phyloP scores from a whole-genome alignment of 2,797 vertebrate genomes.

The Chelon auratus region DNA sequence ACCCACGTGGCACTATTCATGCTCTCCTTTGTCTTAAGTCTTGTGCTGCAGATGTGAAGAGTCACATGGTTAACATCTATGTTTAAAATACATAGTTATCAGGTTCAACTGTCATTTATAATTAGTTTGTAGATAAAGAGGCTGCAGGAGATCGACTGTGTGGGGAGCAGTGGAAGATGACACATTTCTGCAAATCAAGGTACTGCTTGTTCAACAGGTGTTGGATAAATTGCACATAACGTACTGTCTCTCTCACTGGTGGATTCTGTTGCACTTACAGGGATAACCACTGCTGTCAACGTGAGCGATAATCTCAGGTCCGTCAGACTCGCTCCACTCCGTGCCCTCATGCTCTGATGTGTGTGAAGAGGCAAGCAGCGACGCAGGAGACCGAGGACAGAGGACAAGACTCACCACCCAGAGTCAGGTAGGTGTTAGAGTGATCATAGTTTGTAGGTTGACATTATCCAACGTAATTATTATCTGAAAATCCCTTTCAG shows the following conservation, averaged over 20 bases:
- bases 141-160: not conserved
- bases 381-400: not conserved
- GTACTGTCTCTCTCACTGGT: not conserved
- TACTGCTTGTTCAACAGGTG: constrained; percentile 21
- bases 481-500: not conserved
- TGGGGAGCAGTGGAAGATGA: constrained; percentile 2
- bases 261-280: constrained; percentile 19
- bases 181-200: not conserved
- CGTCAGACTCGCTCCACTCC: not conserved
- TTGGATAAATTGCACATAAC: constrained; percentile 1
- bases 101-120: not conserved
- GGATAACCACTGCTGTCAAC: constrained; percentile 8
- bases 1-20: too few species aligned
- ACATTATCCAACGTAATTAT: not conserved
- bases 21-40: too few species aligned
- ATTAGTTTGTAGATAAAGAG: not conserved
- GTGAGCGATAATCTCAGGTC: constrained; percentile 9
- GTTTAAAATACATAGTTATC: constrained; percentile 2
- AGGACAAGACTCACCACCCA: not conserved
- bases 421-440: constrained; percentile 6
- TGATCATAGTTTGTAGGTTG: not conserved
- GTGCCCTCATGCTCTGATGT: not conserved
- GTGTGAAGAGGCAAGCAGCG: constrained; percentile 1
- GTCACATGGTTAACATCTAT: not conserved
- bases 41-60: not conserved